Evolutionary conservation across 2,113 vertebrate genomes (phyloP).

Genomic region (Ia io): DNA sequence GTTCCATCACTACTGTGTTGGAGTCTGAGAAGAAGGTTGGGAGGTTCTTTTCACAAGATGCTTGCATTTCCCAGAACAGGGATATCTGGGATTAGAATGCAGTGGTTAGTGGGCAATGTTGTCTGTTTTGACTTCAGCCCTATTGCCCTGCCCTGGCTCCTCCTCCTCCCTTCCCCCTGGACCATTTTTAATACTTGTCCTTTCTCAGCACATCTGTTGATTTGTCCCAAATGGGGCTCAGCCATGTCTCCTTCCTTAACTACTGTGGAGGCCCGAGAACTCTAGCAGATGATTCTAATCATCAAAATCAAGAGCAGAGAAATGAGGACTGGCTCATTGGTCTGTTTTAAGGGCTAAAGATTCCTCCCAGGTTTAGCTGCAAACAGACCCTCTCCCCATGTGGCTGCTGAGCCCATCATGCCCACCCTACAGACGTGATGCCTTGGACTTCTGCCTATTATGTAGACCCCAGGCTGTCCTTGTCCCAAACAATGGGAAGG

Average conservation of each 20-base stretch:
- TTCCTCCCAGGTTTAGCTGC: conserved; percentile 20
- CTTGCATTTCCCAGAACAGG: background rate
- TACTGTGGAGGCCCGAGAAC: conserved; percentile 4
- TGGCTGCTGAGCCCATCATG: background rate
- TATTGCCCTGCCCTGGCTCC: background rate
- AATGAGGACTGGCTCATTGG: background rate
- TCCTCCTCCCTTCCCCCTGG: accelerated
- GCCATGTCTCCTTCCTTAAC: background rate
- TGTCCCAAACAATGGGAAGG: background rate
- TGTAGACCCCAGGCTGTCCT: background rate
- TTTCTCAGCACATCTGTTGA: background rate
- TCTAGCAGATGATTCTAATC: conserved; percentile 48
- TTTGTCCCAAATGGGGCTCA: background rate
- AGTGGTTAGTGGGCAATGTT: background rate
- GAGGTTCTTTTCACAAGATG: background rate
- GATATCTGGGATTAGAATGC: background rate
- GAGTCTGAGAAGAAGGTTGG: background rate
- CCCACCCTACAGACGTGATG: background rate
- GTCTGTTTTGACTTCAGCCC: background rate
- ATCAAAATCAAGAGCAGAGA: conserved; percentile 28
- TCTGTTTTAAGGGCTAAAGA: conserved; percentile 18
- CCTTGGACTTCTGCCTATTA: background rate
- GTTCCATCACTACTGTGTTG: background rate
- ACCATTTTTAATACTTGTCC: background rate
- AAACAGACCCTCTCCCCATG: background rate